Percentiles rank a stretch among this genome's conserved stretches.
Evolutionary conservation across 2,888 invertebrate species (phyloP).

Genomic region (Tetragnatha montana): DNA sequence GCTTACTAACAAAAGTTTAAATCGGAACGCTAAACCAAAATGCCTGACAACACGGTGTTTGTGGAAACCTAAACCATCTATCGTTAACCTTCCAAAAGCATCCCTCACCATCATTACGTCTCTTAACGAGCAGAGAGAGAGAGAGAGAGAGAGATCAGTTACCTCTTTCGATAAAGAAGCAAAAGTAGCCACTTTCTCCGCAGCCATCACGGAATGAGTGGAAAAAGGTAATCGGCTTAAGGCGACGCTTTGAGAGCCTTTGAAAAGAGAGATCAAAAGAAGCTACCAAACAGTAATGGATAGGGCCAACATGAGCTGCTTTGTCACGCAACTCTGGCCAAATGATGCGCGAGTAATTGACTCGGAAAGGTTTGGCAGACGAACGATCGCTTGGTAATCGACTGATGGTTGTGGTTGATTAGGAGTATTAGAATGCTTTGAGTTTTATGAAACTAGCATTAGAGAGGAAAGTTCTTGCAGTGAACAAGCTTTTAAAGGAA

Average conservation of each 20-base stretch:
- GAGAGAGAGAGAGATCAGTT: neutral
- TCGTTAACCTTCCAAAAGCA: too few relatives aligned
- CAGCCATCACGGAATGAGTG: neutral
- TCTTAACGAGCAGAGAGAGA: neutral
- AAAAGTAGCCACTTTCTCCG: neutral
- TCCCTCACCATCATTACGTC: too few relatives aligned
- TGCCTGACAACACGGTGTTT: too few relatives aligned
- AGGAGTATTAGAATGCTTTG: neutral
- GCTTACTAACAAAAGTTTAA: too few relatives aligned
- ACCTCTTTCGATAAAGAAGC: neutral
- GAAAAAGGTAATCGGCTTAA: conserved; percentile 21
- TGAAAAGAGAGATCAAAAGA: neutral
- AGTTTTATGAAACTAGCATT: neutral
- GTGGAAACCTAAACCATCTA: too few relatives aligned
- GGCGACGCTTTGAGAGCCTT: neutral
- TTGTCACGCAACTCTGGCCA: conserved; percentile 14
- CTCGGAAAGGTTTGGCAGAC: neutral
- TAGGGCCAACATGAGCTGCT: conserved; percentile 1
- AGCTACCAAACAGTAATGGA: conserved; percentile 20
- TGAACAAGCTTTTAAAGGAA: neutral
- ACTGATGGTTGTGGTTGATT: neutral
- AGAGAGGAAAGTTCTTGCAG: neutral
- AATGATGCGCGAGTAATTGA: conserved; percentile 16
- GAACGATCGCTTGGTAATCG: neutral
- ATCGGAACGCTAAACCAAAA: too few relatives aligned